These are phyloP conservation scores for Drosophila athabasca DNA, from an alignment of 1,140 invertebrate genomes.

Conservation along the genomic window DNA sequence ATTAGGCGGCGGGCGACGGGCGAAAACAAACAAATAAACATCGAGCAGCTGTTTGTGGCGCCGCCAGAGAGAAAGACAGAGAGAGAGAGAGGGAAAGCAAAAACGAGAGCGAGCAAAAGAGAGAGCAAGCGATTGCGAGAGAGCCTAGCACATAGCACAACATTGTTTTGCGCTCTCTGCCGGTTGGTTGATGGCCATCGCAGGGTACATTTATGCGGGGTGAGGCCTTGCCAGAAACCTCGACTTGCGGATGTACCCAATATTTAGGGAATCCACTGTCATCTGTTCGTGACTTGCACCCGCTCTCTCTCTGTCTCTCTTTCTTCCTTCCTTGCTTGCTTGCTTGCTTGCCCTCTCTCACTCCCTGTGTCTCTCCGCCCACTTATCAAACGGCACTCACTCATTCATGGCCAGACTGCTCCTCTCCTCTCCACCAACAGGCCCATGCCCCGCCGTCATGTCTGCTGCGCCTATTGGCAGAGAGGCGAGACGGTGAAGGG, in stretches of 20 bases:
- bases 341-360: constrained; percentile 6
- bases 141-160: constrained; percentile 2
- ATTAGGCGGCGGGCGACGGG: constrained; percentile 31
- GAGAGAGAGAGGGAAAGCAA: not conserved
- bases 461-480: constrained; percentile 67
- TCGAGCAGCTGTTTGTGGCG: constrained; percentile 74
- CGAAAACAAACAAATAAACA: constrained; percentile 78
- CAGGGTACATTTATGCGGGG: too few species aligned
- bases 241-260: not conserved
- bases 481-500: constrained; percentile 5
- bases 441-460: constrained; percentile 2
- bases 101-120: not conserved
- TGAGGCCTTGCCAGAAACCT: too few species aligned
- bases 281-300: not conserved
- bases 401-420: constrained; percentile 75
- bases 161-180: constrained; percentile 36
- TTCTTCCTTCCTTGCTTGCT: constrained; percentile 2
- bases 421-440: not conserved
- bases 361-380: constrained; percentile 45
- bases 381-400: constrained; percentile 71
- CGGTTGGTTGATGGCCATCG: constrained; percentile 32
- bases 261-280: constrained; percentile 15
- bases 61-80: constrained; percentile 27
- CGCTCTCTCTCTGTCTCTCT: constrained; percentile 12
- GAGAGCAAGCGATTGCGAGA: not conserved